These are phyloP conservation scores for Callopanchax toddi DNA, from an alignment of 2,113 vertebrate species.

Conservation along the genomic window DNA sequence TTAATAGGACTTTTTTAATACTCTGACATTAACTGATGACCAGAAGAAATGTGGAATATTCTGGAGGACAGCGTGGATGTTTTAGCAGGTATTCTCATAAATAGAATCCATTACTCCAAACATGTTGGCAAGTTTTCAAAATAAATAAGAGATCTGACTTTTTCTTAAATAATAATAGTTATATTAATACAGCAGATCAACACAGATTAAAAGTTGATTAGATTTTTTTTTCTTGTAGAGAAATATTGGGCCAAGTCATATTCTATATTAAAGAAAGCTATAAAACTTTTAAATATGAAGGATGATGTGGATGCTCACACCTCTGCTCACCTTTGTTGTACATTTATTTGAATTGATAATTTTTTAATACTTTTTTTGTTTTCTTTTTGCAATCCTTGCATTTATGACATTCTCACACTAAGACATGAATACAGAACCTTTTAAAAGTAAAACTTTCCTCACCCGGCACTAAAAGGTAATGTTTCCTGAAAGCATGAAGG, in stretches of 20 bases:
- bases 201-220: too few species aligned
- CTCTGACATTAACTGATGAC: background rate
- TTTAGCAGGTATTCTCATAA: conserved; percentile 43
- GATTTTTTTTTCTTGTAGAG: too few species aligned
- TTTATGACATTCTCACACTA: conserved; percentile 17
- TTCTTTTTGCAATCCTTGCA: too few species aligned
- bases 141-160: background rate
- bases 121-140: background rate
- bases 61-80: conserved; percentile 7
- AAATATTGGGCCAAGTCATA: too few species aligned
- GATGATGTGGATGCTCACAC: too few species aligned
- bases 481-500: conserved; percentile 96
- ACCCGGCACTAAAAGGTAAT: conserved; percentile 92
- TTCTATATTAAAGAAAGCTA: too few species aligned
- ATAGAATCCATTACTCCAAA: background rate
- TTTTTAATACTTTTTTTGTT: too few species aligned
- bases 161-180: too few species aligned
- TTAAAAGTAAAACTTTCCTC: conserved; percentile 86
- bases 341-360: too few species aligned
- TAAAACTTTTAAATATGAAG: too few species aligned
- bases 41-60: conserved; percentile 24
- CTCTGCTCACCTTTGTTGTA: too few species aligned
- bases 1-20: conserved; percentile 14
- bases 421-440: conserved; percentile 35
- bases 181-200: too few species aligned